Evolutionary conservation across 92 coral and sea anemone genomes (phyloP), one percentile per base, ranked within the genome.

Genomic region (Parazoanthus darwini): DNA sequence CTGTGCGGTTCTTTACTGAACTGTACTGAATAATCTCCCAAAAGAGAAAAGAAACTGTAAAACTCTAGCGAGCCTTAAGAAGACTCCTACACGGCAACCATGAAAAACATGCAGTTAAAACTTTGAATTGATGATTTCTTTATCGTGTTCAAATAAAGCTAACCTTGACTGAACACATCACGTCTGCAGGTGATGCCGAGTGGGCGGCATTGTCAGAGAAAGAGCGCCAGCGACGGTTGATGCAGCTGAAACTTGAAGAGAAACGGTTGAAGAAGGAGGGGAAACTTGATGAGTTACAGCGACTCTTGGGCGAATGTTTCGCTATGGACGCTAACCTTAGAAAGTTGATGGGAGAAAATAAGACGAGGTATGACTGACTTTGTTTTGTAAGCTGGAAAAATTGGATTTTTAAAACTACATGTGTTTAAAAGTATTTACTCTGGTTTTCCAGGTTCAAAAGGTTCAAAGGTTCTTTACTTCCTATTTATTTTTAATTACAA

Each of bases 301-400:
- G 90, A 56, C 89, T 97, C 23, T 72, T 97, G 56, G 99, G 99
- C 11, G 97, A 95, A 79, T 98, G 99, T 7, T 94, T 97, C 77
- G 99, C 95, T 22, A 94, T 91, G 92, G 99, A 97, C 79, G 98
- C 98, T 22, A 97, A 94, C 83, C 91, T 97, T 8, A 93, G 92
- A 86, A 97, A 94, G 48, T 89, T 97, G 50, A 91, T 97, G 94
- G 99, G 99, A 65, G 99, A 97, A 84, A 97, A 97, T 46, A 93
- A 90, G 90, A 96, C 98, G 71, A 95, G 98, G 98, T 96, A 71
- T 80, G 73, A 35, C 6, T 10, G 16, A 8, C 8, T n/a, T 72
- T 38, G 42, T 72, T 72, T 8, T n/a, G 15, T 26, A 8, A 72
- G 39, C 76, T 2, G 76, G 59, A 54, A 54, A 54, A 54, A 39